Conservation (phyloP, 2,113 vertebrate species). For the Mugil cephalus region DNA sequence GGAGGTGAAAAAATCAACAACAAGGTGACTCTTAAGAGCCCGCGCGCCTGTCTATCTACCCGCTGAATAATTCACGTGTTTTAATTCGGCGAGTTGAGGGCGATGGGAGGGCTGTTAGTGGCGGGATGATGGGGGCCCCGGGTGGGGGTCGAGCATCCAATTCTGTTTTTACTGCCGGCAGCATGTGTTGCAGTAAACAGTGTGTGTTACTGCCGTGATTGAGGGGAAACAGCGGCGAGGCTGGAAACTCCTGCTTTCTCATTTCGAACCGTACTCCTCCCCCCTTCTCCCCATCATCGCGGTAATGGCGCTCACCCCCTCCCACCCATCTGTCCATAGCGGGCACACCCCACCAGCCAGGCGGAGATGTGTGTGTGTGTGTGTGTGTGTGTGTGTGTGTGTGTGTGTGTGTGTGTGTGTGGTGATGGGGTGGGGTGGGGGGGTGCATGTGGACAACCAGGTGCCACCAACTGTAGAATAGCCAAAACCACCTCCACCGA, state of each 20-base stretch:
- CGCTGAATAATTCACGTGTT: constrained; percentile 74
- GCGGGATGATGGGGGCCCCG: constrained; percentile 19
- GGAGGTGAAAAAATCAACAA: constrained; percentile 57
- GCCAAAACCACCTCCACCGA: constrained; percentile 30
- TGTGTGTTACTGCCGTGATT: constrained; percentile 63
- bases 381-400: no score
- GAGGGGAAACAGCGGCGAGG: constrained; percentile 51
- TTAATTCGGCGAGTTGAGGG: constrained; percentile 61
- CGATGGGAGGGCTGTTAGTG: constrained; percentile 27
- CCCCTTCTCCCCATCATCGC: constrained; percentile 56
- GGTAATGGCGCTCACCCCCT: constrained; percentile 71
- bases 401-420: no score
- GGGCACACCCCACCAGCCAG: constrained; percentile 31
- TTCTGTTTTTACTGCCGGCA: constrained; percentile 61
- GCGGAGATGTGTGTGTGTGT: not conserved
- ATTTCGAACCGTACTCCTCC: constrained; percentile 55
- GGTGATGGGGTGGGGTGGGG: not conserved
- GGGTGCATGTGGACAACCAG: constrained; percentile 53
- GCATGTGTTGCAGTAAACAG: constrained; percentile 73
- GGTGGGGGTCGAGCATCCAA: constrained; percentile 31
- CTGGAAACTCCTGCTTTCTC: constrained; percentile 65
- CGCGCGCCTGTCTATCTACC: constrained; percentile 43
- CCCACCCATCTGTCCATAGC: constrained; percentile 77
- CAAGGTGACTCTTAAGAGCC: constrained; percentile 74
- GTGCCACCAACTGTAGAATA: constrained; percentile 28